These are phyloP conservation scores for Artemia franciscana DNA, from an alignment of 1,140 invertebrate species.

Conservation along the genomic window DNA sequence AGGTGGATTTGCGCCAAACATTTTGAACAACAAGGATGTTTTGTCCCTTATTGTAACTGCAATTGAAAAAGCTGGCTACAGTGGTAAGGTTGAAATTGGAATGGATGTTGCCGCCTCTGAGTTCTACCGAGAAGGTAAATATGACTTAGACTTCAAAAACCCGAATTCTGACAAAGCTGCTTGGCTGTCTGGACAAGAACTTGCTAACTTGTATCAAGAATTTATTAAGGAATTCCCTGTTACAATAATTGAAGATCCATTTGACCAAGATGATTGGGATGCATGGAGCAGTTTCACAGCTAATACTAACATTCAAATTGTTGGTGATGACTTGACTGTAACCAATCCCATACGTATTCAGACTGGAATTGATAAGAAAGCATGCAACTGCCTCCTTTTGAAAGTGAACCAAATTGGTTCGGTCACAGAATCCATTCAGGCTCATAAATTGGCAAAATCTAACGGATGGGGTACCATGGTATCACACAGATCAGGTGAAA, in stretches of 20 bases:
- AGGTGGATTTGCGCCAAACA: slow-evolving; percentile 97
- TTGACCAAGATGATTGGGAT: slow-evolving; percentile 91
- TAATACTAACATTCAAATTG: slow-evolving; percentile 57
- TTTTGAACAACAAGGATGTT: slow-evolving; percentile 80
- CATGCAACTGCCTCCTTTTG: slow-evolving; percentile 86
- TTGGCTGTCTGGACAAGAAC: slow-evolving; percentile 49
- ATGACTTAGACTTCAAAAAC: slow-evolving; percentile 97
- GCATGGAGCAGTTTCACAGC: slow-evolving; percentile 65
- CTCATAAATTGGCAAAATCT: slow-evolving; percentile 73
- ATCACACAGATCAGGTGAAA: slow-evolving; percentile 91
- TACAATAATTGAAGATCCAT: slow-evolving; percentile 94
- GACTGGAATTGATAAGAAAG: slow-evolving; percentile 87
- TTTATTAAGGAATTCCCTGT: slow-evolving; percentile 89
- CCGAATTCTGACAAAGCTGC: slow-evolving; percentile 54
- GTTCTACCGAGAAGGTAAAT: slow-evolving; percentile 56
- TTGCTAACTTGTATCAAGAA: slow-evolving; percentile 65
- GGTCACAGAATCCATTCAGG: slow-evolving; percentile 88
- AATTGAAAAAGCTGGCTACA: slow-evolving; percentile 80
- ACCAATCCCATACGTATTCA: slow-evolving; percentile 84
- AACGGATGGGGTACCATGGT: slow-evolving; percentile 93
- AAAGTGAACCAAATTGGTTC: slow-evolving; percentile 98
- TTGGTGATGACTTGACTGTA: slow-evolving; percentile 91
- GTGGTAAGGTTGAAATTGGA: slow-evolving; percentile 80
- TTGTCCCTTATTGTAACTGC: slow-evolving; percentile 68
- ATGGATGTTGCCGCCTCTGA: slow-evolving; percentile 99